Conservation (phyloP, 2,113 vertebrate genomes). For the Nothobranchius kuhntae region DNA sequence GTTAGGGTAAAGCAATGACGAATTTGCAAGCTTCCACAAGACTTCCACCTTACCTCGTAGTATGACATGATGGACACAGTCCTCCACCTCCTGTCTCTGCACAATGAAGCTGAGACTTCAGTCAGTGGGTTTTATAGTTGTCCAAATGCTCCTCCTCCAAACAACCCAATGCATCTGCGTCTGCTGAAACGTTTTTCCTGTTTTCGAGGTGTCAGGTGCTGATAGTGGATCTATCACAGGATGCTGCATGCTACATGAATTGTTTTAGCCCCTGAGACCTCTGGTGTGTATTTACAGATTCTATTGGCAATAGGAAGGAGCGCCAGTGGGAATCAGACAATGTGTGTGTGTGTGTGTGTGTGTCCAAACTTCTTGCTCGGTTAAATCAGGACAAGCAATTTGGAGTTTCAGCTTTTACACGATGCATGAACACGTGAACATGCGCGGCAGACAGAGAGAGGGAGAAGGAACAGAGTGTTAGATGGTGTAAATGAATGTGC, state of each 20-base stretch:
- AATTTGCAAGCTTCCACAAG: neutral
- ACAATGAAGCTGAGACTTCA: slow-evolving; percentile 16
- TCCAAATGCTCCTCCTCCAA: slow-evolving; percentile 49
- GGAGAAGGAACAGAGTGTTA: slow-evolving; percentile 8
- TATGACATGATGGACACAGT: slow-evolving; percentile 72
- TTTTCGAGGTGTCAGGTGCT: slow-evolving; percentile 77
- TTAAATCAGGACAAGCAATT: slow-evolving; percentile 28
- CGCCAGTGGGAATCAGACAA: slow-evolving; percentile 35
- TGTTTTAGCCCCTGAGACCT: slow-evolving; percentile 68
- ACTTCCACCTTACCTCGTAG: slow-evolving; percentile 69
- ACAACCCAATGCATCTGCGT: slow-evolving; percentile 57
- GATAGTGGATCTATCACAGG: slow-evolving; percentile 72
- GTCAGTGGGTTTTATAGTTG: slow-evolving; percentile 47
- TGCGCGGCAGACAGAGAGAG: neutral
- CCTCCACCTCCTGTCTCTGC: slow-evolving; percentile 6
- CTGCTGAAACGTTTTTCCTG: slow-evolving; percentile 75
- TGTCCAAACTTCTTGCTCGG: slow-evolving; percentile 20
- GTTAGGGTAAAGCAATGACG: neutral
- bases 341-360: slow-evolving; percentile 4
- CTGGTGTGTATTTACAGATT: slow-evolving; percentile 40
- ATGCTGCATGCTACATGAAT: slow-evolving; percentile 50
- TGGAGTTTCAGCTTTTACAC: slow-evolving; percentile 4
- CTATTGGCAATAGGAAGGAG: slow-evolving; percentile 47
- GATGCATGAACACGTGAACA: neutral
- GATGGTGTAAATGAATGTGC: slow-evolving; percentile 23